Evolutionary conservation across 2,113 vertebrate species (phyloP).

Genomic region (Podarcis raffonei): DNA sequence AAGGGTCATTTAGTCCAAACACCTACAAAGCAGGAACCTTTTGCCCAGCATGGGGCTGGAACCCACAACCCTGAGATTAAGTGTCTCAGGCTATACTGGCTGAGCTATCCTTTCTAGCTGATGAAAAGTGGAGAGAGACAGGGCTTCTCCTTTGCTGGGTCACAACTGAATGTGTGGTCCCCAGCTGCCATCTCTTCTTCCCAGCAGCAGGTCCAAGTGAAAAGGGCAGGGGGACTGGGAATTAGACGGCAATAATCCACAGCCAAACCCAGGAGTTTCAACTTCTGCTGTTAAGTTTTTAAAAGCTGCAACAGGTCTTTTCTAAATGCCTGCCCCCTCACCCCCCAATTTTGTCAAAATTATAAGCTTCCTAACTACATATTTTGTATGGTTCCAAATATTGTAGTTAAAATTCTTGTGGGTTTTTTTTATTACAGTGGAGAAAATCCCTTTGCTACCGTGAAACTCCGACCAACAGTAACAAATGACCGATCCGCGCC

Average conservation of each 20-base stretch:
- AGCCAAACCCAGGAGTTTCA: not conserved
- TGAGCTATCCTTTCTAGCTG: no score
- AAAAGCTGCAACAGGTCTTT: not conserved
- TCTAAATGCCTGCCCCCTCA: not conserved
- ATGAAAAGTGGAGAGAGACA: not conserved
- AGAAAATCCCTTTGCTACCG: slow-evolving; percentile 93
- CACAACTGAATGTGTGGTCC: not conserved
- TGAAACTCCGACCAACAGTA: slow-evolving; percentile 92
- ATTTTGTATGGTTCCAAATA: not conserved
- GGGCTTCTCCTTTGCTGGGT: not conserved
- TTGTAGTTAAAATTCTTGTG: not conserved
- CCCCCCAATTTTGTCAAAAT: not conserved
- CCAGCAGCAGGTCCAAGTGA: not conserved
- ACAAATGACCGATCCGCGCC: slow-evolving; percentile 96
- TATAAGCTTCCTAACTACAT: not conserved
- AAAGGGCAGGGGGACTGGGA: not conserved
- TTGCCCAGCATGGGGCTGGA: no score
- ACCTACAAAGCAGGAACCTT: no score
- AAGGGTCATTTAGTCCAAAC: no score
- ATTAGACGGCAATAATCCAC: not conserved
- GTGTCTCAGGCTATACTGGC: no score
- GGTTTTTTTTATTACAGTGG: slow-evolving; percentile 78
- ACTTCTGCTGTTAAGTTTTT: not conserved
- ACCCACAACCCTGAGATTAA: no score
- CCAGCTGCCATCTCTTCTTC: not conserved